Conservation (phyloP, 2,888 invertebrate genomes). For the Yponomeuta evonymella region DNA sequence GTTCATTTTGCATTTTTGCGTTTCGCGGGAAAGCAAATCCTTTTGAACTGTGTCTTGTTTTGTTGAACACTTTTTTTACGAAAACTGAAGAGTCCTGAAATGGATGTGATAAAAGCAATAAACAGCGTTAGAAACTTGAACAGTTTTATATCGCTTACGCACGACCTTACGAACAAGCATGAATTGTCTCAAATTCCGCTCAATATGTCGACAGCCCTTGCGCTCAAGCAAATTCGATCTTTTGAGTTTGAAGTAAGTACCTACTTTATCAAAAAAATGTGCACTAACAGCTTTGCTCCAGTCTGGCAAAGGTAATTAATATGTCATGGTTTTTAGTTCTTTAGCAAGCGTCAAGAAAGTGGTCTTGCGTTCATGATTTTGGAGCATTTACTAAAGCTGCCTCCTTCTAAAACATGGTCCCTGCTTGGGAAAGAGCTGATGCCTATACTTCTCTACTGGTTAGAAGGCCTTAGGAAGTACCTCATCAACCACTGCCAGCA, state of each 20-base stretch:
- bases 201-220: constrained; percentile 45
- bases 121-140: constrained; percentile 40
- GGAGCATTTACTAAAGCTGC: constrained; percentile 38
- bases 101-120: constrained; percentile 45
- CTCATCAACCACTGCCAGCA: constrained; percentile 37
- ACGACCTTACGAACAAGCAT: constrained; percentile 33
- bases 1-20: not conserved
- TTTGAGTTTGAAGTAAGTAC: constrained; percentile 52
- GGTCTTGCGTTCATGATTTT: constrained; percentile 50
- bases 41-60: not conserved
- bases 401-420: constrained; percentile 50
- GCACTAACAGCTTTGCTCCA: too few species aligned
- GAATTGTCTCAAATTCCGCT: constrained; percentile 37
- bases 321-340: constrained; percentile 42
- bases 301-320: not conserved
- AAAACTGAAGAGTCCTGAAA: constrained; percentile 27
- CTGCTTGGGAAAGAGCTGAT: constrained; percentile 47
- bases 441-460: constrained; percentile 48
- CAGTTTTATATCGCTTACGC: constrained; percentile 42
- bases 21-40: constrained; percentile 4
- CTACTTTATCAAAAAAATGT: too few species aligned
- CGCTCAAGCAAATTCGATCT: constrained; percentile 47
- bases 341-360: constrained; percentile 46
- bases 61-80: constrained; percentile 15
- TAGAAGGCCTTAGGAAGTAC: constrained; percentile 48